phyloP scores from a whole-genome alignment of 2,888 invertebrate genomes.

The Venustoraphidia nigricollis region DNA sequence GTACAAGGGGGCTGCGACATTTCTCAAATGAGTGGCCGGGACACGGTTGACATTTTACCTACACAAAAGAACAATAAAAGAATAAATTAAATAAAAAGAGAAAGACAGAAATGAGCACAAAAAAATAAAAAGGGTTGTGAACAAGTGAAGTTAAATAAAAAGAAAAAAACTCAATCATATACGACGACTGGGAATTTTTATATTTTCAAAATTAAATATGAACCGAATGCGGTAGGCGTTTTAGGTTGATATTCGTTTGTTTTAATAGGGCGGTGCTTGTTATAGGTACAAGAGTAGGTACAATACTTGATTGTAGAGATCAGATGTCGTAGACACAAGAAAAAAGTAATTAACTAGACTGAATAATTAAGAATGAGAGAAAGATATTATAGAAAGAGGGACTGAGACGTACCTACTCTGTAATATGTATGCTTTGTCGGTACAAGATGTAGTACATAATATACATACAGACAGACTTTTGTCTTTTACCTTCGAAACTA shows the following conservation, averaged over 20 bases:
- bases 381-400: constrained; percentile 6
- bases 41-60: constrained; percentile 4
- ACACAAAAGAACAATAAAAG: constrained; percentile 8
- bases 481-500: no score
- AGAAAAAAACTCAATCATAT: constrained; percentile 4
- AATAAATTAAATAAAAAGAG: constrained; percentile 7
- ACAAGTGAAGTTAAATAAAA: constrained; percentile 5
- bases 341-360: constrained; percentile 15
- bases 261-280: no score
- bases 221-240: not conserved
- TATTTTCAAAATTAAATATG: not conserved
- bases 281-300: not conserved
- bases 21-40: not conserved
- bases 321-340: constrained; percentile 11
- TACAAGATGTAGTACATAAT: no score
- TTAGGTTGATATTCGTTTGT: not conserved
- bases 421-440: not conserved
- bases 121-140: constrained; percentile 1
- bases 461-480: no score
- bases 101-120: constrained; percentile 1
- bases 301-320: constrained; percentile 7
- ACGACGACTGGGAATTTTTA: not conserved
- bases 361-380: constrained; percentile 14
- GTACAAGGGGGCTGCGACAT: no score
- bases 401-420: not conserved